Evolutionary conservation across 2,113 vertebrate genomes (phyloP), one percentile per base, ranked within the genome.

Genomic region (Lepus americanus): DNA sequence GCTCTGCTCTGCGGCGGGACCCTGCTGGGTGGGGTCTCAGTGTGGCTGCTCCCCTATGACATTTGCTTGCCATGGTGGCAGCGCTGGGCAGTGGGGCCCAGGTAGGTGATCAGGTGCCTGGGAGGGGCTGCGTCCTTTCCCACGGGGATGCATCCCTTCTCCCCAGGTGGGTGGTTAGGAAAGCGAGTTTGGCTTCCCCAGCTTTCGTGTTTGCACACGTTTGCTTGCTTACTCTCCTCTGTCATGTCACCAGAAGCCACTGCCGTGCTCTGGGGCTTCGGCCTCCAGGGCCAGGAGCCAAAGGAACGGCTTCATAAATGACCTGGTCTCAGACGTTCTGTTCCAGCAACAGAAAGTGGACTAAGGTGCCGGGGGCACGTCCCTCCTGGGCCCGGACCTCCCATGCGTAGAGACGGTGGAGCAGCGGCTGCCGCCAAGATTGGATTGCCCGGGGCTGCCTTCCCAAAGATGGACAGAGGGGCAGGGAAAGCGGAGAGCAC

Each of bases 401-500:
- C 1, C 2, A 1, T 25, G 55, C 59, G 66, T 17, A 3, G 22
- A 79, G 25, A 44, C 29, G 3, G 59, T 0, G 25, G 2, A 23
- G 44, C 5, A 3, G 3, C 2, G 25, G 66, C n/a, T 1, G 29
- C 9, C 12, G 39, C 51, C 64, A 20, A 22, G 0, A 1, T 69
- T 13, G 44, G 17, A 22, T 61, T 25, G 8, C 39, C 31, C 3
- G 2, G 33, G 19, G 53, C 78, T 63, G 64, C 51, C 27, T 17
- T 5, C 85, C 4, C 36, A 53, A 12, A n/a, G 11, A 27, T 29
- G 44, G 22, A 0, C 9, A 0, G 13, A 3, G 9, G 14, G 16
- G 7, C 25, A 0, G 39, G 16, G 22, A n/a, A 22, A 27, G 67
- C 31, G 53, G 16, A 4, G 66, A 3, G 25, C 76, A 19, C 6